Base-by-base conservation (phyloP, 1,140 invertebrate species). In the Bombus polaris region DNA sequence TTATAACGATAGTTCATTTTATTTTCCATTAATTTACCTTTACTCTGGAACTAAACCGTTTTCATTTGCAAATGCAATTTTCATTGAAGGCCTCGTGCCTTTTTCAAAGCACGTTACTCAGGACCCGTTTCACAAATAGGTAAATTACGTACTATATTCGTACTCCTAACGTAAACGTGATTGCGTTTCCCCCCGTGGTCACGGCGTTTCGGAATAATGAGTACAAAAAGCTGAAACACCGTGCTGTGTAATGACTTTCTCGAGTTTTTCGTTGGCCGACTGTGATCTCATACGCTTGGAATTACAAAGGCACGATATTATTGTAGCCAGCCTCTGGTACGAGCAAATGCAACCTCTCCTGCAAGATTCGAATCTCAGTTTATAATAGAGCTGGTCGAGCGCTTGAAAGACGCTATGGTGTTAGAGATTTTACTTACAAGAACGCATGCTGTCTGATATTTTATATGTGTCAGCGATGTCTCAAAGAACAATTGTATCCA, bases 261-360 rank as follows among this genome's bases (percentile, higher is more conserved):
- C 72, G 73, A 66, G 32, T 76, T 76, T 66, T 68, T 66, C 59
- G 81, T 66, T 9, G 35, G 22, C 13, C 42, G 47, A 35, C 42
- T 25, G 72, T 83, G 81, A 77, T 77, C 81, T 83, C 81, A 83
- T 76, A 83, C 72, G 35, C 73, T 35, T 83, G 81, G 81, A 83
- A 83, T 83, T 83, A 73, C 62, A 39, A 76, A 83, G 62, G 13
- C 68, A 25, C 66, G 62, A 47, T 81, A 47, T 80, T 71, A 71
- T 44, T 28, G 68, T 44, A 42, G 32, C 39, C 62, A 32, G 37
- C 13, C 13, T 39, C n/a, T 5, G 57, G 6, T 12, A 13, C 28
- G 22, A 18, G 18, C 42, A 28, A 77, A 25, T 39, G 35, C 59
- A 76, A 39, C 62, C 42, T 75, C n/a, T 47, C 18, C 25, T 32